Percentiles rank a stretch among this genome's conserved stretches.
These are phyloP conservation scores for Hyles vespertilio DNA, from an alignment of 1,140 invertebrate species.

Conservation along the genomic window DNA sequence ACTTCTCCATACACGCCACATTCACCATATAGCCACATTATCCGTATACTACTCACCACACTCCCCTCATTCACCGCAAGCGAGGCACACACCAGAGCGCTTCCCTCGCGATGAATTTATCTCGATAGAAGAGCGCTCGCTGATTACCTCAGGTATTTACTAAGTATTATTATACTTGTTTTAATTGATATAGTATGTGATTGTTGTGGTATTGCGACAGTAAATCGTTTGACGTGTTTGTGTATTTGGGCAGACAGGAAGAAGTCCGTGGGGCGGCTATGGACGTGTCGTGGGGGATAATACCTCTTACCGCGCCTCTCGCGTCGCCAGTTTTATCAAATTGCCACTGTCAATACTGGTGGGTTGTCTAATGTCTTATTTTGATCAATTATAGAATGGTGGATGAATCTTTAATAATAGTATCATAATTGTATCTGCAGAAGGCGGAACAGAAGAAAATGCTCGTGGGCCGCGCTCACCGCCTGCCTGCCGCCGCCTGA, in stretches of 20 bases:
- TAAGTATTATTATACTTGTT: no score
- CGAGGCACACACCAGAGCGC: not conserved
- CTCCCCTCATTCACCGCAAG: not conserved
- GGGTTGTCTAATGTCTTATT: not conserved
- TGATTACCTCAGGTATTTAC: slow-evolving; percentile 30
- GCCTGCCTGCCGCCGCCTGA: slow-evolving; percentile 78
- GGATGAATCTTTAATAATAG: not conserved
- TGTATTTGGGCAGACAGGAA: no score
- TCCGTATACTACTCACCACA: not conserved
- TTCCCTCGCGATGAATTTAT: slow-evolving; percentile 29
- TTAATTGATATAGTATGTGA: not conserved
- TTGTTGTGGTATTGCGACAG: not conserved
- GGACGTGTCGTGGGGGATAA: no score
- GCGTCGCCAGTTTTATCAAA: not conserved
- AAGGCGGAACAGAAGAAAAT: slow-evolving; percentile 23
- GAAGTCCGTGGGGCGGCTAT: no score
- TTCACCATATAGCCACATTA: not conserved
- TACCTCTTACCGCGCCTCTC: no score
- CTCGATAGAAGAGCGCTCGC: slow-evolving; percentile 25
- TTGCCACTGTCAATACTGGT: not conserved
- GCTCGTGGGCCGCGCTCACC: slow-evolving; percentile 37
- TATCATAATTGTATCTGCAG: slow-evolving; percentile 8
- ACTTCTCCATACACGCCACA: no score
- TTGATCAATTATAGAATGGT: not conserved
- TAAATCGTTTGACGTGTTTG: not conserved